Evolutionary conservation across 2,888 invertebrate genomes (phyloP).

Genomic region (Cylindroiulus punctatus): DNA sequence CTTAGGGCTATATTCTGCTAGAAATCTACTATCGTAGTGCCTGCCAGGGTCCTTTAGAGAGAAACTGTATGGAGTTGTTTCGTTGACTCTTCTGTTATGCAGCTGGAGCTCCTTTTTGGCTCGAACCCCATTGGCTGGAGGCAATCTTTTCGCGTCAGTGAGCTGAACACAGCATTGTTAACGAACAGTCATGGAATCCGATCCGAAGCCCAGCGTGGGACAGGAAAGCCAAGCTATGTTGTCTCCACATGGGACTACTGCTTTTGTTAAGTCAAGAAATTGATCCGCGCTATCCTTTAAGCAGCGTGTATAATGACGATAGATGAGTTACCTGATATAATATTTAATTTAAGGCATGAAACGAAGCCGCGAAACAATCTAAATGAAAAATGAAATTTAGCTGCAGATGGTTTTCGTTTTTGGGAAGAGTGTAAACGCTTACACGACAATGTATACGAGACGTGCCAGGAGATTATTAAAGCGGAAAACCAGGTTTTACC

Average conservation of each 20-base stretch:
- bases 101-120: slow-evolving; percentile 19
- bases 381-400: slow-evolving; percentile 34
- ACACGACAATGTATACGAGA: background rate
- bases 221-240: slow-evolving; percentile 33
- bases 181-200: slow-evolving; percentile 21
- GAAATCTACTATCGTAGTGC: background rate
- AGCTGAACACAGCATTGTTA: slow-evolving; percentile 37
- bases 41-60: background rate
- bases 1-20: background rate
- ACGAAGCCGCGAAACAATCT: slow-evolving; percentile 12
- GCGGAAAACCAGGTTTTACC: background rate
- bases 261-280: slow-evolving; percentile 42
- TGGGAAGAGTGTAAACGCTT: background rate
- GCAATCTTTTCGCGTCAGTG: slow-evolving; percentile 42
- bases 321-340: slow-evolving; percentile 38
- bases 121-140: slow-evolving; percentile 25
- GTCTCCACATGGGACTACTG: slow-evolving; percentile 31
- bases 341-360: slow-evolving; percentile 34
- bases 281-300: slow-evolving; percentile 38
- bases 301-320: slow-evolving; percentile 31
- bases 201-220: slow-evolving; percentile 21
- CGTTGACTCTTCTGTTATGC: slow-evolving; percentile 4
- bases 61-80: background rate
- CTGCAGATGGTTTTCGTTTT: background rate
- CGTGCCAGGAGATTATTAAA: slow-evolving; percentile 5